Evolutionary conservation across 2,888 invertebrate genomes (phyloP).

Genomic region (Xestoiulus laeticollis): DNA sequence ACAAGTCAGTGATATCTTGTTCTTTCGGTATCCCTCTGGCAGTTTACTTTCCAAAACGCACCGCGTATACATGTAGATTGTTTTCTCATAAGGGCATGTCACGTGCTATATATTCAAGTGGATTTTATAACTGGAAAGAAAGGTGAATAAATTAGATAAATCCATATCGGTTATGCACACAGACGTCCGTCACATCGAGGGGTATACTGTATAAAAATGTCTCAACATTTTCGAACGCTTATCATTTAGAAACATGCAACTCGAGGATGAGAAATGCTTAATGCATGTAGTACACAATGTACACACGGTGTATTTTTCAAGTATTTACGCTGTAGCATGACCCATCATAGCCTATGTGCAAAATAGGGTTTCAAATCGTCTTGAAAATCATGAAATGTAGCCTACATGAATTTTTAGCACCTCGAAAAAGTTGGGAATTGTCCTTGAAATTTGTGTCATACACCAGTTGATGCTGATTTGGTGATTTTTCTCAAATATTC

Average conservation of each 20-base stretch:
- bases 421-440: no score
- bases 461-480: no score
- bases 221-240: background rate
- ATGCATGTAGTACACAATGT: background rate
- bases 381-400: no score
- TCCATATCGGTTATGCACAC: constrained; percentile 16
- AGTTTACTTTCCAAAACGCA: background rate
- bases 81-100: background rate
- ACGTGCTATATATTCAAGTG: background rate
- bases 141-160: constrained; percentile 26
- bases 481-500: no score
- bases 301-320: no score
- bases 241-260: background rate
- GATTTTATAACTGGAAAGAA: background rate
- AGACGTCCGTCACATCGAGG: background rate
- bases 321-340: no score
- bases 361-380: no score
- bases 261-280: background rate
- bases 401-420: no score
- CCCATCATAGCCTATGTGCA: no score
- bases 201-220: background rate
- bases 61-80: no score
- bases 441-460: no score
- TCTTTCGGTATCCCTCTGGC: background rate
- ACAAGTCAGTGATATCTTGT: background rate